Evolutionary conservation across 2,113 vertebrate species (phyloP).

Genomic region (Elephas maximus): DNA sequence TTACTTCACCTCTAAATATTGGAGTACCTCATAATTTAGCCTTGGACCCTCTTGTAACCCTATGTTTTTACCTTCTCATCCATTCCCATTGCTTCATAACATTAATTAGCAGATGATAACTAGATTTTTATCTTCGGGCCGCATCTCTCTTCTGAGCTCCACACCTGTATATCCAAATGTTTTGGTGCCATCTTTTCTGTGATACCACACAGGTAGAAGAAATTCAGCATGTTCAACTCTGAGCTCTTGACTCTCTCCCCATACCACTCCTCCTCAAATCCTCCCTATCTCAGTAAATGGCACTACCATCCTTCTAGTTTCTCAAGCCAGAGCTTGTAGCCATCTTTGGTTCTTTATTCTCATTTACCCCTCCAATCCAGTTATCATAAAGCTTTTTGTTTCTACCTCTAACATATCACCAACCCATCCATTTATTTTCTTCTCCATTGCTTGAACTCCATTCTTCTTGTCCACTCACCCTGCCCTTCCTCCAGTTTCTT

Average conservation of each 20-base stretch:
- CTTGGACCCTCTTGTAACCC: neutral
- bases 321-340: constrained; percentile 13
- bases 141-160: neutral
- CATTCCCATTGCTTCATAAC: neutral
- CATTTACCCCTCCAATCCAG: neutral
- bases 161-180: neutral
- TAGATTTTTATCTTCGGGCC: neutral
- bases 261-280: neutral
- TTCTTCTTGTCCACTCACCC: neutral
- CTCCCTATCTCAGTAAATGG: neutral
- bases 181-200: neutral
- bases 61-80: neutral
- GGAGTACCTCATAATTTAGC: neutral
- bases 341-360: neutral
- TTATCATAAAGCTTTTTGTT: neutral
- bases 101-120: neutral
- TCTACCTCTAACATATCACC: neutral
- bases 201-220: neutral
- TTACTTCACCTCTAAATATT: constrained; percentile 1
- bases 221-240: neutral
- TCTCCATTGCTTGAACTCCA: neutral
- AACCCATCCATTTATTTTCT: neutral
- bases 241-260: neutral
- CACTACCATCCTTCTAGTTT: neutral
- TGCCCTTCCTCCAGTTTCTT: neutral